Evolutionary conservation across 2,888 invertebrate genomes (phyloP).

Genomic region (Lasiommata megera): DNA sequence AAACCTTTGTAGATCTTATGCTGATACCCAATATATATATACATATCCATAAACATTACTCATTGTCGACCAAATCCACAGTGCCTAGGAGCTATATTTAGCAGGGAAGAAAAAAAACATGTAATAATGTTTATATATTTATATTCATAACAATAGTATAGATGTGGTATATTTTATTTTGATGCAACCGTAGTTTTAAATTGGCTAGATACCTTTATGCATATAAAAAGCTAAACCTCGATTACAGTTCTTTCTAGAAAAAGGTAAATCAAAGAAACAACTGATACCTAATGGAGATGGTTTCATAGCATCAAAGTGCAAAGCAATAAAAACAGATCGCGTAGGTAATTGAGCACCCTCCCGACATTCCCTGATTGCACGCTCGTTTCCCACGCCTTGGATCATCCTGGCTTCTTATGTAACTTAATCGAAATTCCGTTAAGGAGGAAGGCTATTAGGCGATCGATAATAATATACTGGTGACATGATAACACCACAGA

Average conservation of each 20-base stretch:
- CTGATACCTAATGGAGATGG: slow-evolving; percentile 45
- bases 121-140: no score
- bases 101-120: no score
- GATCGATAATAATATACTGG: slow-evolving; percentile 26
- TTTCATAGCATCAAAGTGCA: slow-evolving; percentile 53
- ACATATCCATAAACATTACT: no score
- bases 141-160: no score
- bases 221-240: no score
- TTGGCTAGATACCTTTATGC: no score
- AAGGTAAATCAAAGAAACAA: slow-evolving; percentile 16
- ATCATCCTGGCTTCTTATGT: slow-evolving; percentile 55
- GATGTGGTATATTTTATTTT: no score
- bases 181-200: no score
- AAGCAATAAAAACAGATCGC: slow-evolving; percentile 66
- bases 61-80: no score
- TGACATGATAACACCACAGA: neutral
- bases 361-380: slow-evolving; percentile 72
- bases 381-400: slow-evolving; percentile 69
- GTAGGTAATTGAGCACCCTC: slow-evolving; percentile 68
- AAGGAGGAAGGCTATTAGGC: slow-evolving; percentile 32
- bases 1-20: no score
- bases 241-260: neutral
- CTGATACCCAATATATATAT: no score
- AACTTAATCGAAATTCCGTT: slow-evolving; percentile 62
- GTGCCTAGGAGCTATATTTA: no score